Percentiles rank a stretch among this genome's conserved stretches.
Conservation (phyloP, 2,113 vertebrate species). For the Phrynocephalus versicolor region DNA sequence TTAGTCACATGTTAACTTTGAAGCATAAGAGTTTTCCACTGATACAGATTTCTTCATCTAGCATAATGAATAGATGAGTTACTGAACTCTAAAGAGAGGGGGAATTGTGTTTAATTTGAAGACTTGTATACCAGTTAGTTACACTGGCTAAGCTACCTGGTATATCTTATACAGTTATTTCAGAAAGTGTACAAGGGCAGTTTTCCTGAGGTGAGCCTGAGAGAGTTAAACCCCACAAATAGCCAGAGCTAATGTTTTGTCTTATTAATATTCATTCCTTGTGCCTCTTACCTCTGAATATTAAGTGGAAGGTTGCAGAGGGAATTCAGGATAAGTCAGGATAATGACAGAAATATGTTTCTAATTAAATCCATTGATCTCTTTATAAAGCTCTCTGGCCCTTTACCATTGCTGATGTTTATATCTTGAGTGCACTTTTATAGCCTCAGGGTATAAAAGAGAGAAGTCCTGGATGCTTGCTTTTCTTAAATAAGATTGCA, state of each 20-base stretch:
- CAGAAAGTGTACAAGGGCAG: background rate
- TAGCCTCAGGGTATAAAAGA: background rate
- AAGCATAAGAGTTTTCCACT: background rate
- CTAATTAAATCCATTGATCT: conserved; percentile 25
- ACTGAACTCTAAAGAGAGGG: background rate
- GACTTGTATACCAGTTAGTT: background rate
- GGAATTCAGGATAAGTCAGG: background rate
- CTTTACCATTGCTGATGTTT: conserved; percentile 15
- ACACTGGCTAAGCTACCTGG: background rate
- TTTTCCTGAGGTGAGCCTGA: background rate
- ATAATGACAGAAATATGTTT: conserved; percentile 15
- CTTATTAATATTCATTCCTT: background rate
- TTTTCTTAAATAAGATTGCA: background rate
- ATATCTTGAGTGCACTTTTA: background rate
- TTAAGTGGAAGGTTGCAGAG: conserved; percentile 6
- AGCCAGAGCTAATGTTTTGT: background rate
- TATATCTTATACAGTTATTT: background rate
- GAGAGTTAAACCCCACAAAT: background rate
- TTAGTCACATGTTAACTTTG: background rate
- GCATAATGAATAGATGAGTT: background rate
- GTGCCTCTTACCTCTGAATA: conserved; percentile 19
- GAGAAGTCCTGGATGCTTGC: background rate
- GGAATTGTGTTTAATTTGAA: background rate
- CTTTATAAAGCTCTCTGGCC: background rate
- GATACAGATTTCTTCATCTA: background rate